These are phyloP conservation scores for Parnassius apollo DNA, from an alignment of 2,888 invertebrate species.

Conservation along the genomic window DNA sequence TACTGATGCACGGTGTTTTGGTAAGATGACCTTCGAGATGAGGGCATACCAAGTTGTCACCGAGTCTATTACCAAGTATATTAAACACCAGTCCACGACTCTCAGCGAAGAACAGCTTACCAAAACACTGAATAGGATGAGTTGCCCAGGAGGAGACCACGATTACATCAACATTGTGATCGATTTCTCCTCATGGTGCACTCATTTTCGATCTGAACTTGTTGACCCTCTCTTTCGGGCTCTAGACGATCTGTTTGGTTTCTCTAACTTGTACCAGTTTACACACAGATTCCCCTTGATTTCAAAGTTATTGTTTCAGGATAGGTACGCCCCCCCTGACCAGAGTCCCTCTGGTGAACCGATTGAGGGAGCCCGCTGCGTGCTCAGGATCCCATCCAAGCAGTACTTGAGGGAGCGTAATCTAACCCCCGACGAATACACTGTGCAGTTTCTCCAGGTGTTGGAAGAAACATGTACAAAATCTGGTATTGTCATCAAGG, in stretches of 20 bases:
- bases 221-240: neutral
- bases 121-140: neutral
- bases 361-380: too few relatives aligned
- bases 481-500: neutral
- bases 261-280: neutral
- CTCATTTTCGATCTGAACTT: neutral
- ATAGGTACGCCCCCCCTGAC: too few relatives aligned
- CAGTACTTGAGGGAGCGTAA: too few relatives aligned
- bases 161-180: too few relatives aligned
- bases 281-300: too few relatives aligned
- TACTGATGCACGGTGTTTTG: neutral
- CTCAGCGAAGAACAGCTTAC: neutral
- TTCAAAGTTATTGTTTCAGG: too few relatives aligned
- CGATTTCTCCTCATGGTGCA: too few relatives aligned
- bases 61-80: neutral
- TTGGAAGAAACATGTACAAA: conserved; percentile 1
- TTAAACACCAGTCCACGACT: conserved; percentile 1
- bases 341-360: too few relatives aligned
- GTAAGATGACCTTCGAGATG: conserved; percentile 1
- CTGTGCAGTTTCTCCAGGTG: neutral
- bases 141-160: too few relatives aligned
- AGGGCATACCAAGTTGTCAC: conserved; percentile 1
- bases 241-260: neutral
- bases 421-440: too few relatives aligned
- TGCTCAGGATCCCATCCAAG: too few relatives aligned